phyloP scores from a whole-genome alignment of 1,140 invertebrate species.

The Hyphantria cunea region DNA sequence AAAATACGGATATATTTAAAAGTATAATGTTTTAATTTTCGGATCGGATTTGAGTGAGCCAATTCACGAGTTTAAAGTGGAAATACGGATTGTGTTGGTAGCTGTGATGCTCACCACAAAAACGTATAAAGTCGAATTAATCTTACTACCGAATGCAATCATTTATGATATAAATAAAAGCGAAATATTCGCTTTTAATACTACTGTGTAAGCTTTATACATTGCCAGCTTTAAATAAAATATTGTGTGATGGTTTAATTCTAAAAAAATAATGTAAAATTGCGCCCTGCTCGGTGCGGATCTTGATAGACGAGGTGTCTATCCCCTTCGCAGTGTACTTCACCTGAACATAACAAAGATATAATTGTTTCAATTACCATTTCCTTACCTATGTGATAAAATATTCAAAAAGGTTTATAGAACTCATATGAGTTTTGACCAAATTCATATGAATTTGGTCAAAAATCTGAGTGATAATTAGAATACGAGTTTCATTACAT shows the following conservation, averaged over 20 bases:
- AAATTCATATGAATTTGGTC: too few relatives aligned
- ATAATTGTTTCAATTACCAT: too few relatives aligned
- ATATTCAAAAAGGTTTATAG: too few relatives aligned
- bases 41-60: constrained; percentile 11
- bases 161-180: constrained; percentile 23
- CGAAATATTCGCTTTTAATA: constrained; percentile 19
- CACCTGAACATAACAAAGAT: too few relatives aligned
- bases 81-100: background rate
- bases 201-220: background rate
- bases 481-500: too few relatives aligned
- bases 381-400: too few relatives aligned
- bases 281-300: too few relatives aligned
- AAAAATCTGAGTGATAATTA: too few relatives aligned
- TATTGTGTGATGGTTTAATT: background rate
- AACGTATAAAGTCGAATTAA: constrained; percentile 25
- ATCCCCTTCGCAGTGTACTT: too few relatives aligned
- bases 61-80: constrained; percentile 6
- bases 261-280: too few relatives aligned
- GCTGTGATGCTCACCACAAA: constrained; percentile 9
- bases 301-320: too few relatives aligned
- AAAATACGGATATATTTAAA: constrained; percentile 18
- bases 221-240: background rate
- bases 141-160: constrained; percentile 20
- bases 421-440: too few relatives aligned
- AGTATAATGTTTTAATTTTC: constrained; percentile 21